These are phyloP conservation scores for Lasioglossum morio DNA, from an alignment of 2,888 invertebrate genomes.

Conservation along the genomic window DNA sequence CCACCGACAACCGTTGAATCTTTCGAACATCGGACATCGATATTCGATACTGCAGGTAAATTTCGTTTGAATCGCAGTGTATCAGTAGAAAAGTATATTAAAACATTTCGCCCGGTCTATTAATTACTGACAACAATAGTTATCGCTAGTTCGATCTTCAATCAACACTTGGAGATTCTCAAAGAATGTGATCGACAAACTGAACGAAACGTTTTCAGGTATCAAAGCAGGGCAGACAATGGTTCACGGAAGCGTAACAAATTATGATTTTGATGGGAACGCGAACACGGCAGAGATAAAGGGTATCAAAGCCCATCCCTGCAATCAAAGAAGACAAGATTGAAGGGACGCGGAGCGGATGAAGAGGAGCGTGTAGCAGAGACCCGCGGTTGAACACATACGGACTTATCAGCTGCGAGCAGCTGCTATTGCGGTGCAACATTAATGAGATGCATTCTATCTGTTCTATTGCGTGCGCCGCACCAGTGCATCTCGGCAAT, in stretches of 20 bases:
- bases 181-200: not conserved
- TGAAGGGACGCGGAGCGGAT: conserved; percentile 2
- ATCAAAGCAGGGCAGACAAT: not conserved
- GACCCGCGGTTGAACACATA: conserved; percentile 42
- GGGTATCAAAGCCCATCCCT: not conserved
- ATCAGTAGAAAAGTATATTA: not conserved
- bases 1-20: not conserved
- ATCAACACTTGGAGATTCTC: not conserved
- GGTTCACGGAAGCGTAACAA: not conserved
- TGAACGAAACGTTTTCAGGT: not conserved
- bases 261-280: not conserved
- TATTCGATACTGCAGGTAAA: not conserved
- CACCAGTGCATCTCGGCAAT: conserved; percentile 49
- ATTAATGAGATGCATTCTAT: conserved; percentile 76
- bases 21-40: not conserved
- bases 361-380: conserved; percentile 13
- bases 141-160: not conserved
- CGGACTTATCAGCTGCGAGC: conserved; percentile 71
- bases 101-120: not conserved
- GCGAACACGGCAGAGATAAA: not conserved
- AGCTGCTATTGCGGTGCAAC: conserved; percentile 71
- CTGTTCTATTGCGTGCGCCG: conserved; percentile 68
- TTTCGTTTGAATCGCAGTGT: not conserved
- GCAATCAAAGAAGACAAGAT: conserved; percentile 29
- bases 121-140: not conserved